Base-by-base conservation (phyloP, 2,888 invertebrate species). In the Chesias legatella region DNA sequence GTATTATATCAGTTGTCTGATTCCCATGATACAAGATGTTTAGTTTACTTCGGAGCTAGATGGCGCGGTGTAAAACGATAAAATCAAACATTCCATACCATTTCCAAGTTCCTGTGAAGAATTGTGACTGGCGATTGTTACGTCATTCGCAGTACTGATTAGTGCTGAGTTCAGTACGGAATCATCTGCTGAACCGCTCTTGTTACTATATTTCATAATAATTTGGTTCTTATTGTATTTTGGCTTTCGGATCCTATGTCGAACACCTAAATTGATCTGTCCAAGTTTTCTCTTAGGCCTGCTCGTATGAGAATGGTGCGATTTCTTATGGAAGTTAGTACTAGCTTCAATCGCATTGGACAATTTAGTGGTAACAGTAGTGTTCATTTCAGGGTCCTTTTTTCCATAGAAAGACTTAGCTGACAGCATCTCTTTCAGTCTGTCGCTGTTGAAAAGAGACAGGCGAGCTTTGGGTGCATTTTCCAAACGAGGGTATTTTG, bases 201-300 rank as follows among this genome's bases (percentile, higher is more conserved):
- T 46, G 7, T 46, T 43, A 21, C 53, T 37, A 13, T 38, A 44
- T 23, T 44, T 43, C 0, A 44, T 51, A 0, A 62, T 31, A 4
- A 58, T 51, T 33, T 75, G 79, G 24, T 53, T 62, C 46, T 79
- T 83, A 21, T 84, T 82, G 0, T 79, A 64, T 69, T 90, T 93
- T 0, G 92, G 92, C 63, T 90, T 92, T 31, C 86, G 83, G 34
- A 93, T 91, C 45, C 86, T 90, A 59, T 93, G 93, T 41, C 81
- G 73, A 0, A 93, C 93, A 0, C 93, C 93, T 43, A 88, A 78
- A 61, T 93, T 93, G n/a, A 93, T 92, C 63, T 90, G 89, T 0
- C 92, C 92, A 6, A 84, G 85, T 33, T 73, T 77, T 13, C 81
- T 78, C 43, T 79, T 67, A 31, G 71, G 60, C 43, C 69, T 64